Evolutionary conservation across 2,797 vertebrate species (phyloP).

Genomic region (Helicolenus hilgendorfi): DNA sequence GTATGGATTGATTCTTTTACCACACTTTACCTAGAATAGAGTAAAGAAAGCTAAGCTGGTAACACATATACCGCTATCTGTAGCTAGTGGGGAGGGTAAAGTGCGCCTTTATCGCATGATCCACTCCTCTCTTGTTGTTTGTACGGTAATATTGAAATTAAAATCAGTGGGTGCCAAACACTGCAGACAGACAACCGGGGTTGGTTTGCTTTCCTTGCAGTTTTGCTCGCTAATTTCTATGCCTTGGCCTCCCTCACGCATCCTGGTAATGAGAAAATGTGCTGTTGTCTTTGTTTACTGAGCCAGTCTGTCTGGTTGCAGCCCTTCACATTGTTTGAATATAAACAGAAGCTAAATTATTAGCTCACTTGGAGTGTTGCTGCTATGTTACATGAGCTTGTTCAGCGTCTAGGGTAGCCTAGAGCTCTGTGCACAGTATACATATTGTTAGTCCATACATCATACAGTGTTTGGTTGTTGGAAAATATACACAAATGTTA

Average conservation of each 20-base stretch:
- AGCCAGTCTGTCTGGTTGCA: slow-evolving; percentile 81
- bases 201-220: slow-evolving; percentile 88
- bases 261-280: slow-evolving; percentile 89
- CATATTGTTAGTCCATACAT: slow-evolving; percentile 8
- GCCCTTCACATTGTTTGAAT: slow-evolving; percentile 86
- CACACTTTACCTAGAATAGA: slow-evolving; percentile 42
- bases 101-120: slow-evolving; percentile 70
- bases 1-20: slow-evolving; percentile 65
- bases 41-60: slow-evolving; percentile 58
- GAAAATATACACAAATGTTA: slow-evolving; percentile 29
- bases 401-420: slow-evolving; percentile 35
- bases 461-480: slow-evolving; percentile 10
- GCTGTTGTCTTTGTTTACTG: slow-evolving; percentile 87
- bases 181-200: slow-evolving; percentile 84
- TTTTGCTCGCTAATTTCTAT: slow-evolving; percentile 86
- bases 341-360: slow-evolving; percentile 84
- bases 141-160: slow-evolving; percentile 86
- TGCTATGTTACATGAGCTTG: slow-evolving; percentile 68
- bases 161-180: slow-evolving; percentile 84
- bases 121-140: slow-evolving; percentile 76
- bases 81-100: slow-evolving; percentile 56
- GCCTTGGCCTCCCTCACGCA: slow-evolving; percentile 82
- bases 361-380: slow-evolving; percentile 79
- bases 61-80: slow-evolving; percentile 49
- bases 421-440: slow-evolving; percentile 35